Evolutionary conservation across 2,888 invertebrate species (phyloP).

Genomic region (Daptonema setosum): DNA sequence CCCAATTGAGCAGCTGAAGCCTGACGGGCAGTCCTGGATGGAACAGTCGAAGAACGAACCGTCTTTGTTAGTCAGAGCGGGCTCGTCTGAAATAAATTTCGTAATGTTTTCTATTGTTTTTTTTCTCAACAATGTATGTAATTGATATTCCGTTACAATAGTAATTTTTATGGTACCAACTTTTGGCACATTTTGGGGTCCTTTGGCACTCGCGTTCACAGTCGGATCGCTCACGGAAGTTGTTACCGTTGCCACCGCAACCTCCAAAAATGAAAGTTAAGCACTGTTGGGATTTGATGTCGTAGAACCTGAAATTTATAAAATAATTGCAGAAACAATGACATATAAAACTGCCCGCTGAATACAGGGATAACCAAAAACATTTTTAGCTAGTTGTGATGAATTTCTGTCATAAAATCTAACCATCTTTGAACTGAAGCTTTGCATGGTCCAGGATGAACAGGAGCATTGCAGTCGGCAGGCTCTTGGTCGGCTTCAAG

Average conservation of each 20-base stretch:
- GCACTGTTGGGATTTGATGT: background rate
- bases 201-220: constrained; percentile 16
- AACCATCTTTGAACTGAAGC: constrained; percentile 14
- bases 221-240: constrained; percentile 17
- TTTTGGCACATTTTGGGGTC: constrained; percentile 9
- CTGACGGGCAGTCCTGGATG: constrained; percentile 18
- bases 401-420: background rate
- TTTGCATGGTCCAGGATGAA: constrained; percentile 19
- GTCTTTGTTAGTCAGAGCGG: constrained; percentile 15
- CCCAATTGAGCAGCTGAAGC: constrained; percentile 18
- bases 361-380: background rate
- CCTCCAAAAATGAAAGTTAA: constrained; percentile 10
- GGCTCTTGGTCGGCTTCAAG: background rate
- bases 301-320: background rate
- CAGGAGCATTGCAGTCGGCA: constrained; percentile 15
- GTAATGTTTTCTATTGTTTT: background rate
- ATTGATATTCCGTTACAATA: too few species aligned
- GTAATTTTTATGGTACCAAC: background rate
- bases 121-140: too few species aligned
- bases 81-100: constrained; percentile 2
- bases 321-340: background rate
- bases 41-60: constrained; percentile 19
- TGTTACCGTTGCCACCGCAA: constrained; percentile 26
- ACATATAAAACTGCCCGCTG: background rate
- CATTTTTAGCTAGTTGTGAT: background rate